A percentile compares a stretch with the other conserved stretches of the same genome.
These are phyloP conservation scores for Camponotus vicinus DNA, from an alignment of 1,140 invertebrate species.

Conservation along the genomic window DNA sequence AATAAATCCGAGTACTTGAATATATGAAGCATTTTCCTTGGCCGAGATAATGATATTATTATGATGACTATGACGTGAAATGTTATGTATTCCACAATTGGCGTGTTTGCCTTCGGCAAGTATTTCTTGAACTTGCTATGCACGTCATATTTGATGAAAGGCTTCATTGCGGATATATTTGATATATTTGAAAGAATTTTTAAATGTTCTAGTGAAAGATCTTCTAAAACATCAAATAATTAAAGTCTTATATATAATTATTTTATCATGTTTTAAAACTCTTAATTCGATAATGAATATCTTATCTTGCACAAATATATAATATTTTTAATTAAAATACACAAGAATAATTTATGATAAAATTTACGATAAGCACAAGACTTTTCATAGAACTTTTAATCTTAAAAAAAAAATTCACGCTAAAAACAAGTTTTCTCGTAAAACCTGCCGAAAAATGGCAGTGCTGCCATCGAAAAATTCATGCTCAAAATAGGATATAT, in stretches of 20 bases:
- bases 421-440: background rate
- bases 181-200: background rate
- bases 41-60: constrained; percentile 42
- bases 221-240: background rate
- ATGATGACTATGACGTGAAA: constrained; percentile 2
- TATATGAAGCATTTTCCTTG: constrained; percentile 18
- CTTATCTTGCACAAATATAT: background rate
- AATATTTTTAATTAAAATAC: background rate
- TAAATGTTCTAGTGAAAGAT: background rate
- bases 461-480: background rate
- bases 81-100: constrained; percentile 19
- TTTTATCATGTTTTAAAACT: background rate
- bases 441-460: background rate
- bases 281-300: background rate
- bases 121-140: background rate
- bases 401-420: background rate
- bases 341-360: background rate
- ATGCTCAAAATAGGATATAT: background rate
- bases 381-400: constrained; percentile 3
- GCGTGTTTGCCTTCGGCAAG: background rate
- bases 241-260: background rate
- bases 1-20: constrained; percentile 36
- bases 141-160: background rate
- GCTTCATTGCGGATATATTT: background rate
- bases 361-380: background rate